Evolutionary conservation across 2,797 vertebrate species (phyloP), one percentile per base, ranked within the genome.

Genomic region (Prionace glauca): DNA sequence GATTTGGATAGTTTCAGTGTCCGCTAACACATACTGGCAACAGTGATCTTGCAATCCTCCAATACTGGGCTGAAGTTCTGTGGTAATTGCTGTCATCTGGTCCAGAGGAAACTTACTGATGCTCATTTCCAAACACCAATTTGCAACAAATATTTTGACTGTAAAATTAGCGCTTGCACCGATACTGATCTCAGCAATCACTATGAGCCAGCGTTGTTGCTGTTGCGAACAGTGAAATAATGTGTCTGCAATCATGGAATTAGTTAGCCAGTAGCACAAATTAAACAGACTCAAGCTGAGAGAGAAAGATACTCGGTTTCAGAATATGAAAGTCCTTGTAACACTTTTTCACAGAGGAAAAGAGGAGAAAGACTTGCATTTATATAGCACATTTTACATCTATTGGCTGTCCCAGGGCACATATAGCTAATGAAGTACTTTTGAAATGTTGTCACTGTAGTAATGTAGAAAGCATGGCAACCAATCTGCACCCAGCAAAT

Each of bases 131-230:
- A 94, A 74, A 94, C 41, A 94, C 69, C 69, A 95, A 95, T 95
- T 95, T 95, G 93, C 93, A 95, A 29, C 93, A 95, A 95, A 95
- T 95, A 95, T 95, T 95, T 94, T 94, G 92, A 94, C 92, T 74
- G 69, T 69, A 71, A 94, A 94, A 94, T 94, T 94, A 94, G 67
- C 92, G 69, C 92, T 74, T 94, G 69, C 69, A 94, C 67, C 69
- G 69, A 71, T 94, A 72, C 92, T 94, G 92, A 94, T 94, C 69
- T 94, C 92, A 94, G 92, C 92, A 94, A 50, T 94, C 92, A 94
- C 36, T 14, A 41, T 93, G 92, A 94, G 92, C 65, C 92, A 72
- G 67, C 11, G 45, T 69, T 94, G 67, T 94, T 94, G 67, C 69
- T 94, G 62, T 50, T 94, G 69, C 32, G 45, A 71, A 71, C 71